Conservation (phyloP, 37 sponge, comb jelly and placozoan genomes). For the Chondrosia reniformis region DNA sequence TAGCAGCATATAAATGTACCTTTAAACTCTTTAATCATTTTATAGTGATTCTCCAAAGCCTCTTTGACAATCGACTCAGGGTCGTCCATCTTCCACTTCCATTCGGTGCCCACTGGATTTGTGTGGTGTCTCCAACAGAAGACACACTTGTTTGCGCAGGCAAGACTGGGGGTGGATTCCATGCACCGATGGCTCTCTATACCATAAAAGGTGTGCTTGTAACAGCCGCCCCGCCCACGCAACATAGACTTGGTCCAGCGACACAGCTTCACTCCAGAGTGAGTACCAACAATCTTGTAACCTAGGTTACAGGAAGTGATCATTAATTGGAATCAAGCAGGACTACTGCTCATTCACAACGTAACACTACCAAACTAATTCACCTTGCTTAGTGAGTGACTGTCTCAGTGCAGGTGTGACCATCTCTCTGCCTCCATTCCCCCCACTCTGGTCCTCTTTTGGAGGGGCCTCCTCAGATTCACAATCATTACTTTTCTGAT, state of each 20-base stretch:
- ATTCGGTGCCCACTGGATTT: slow-evolving; percentile 97
- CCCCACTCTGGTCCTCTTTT: neutral
- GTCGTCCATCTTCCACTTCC: slow-evolving; percentile 90
- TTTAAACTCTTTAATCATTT: slow-evolving; percentile 95
- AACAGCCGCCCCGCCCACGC: slow-evolving; percentile 94
- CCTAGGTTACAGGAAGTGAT: slow-evolving; percentile 38
- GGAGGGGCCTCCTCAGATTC: neutral
- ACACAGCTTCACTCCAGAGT: slow-evolving; percentile 96
- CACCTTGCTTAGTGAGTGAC: slow-evolving; percentile 90
- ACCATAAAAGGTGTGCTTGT: slow-evolving; percentile 97
- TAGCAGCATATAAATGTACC: too few relatives aligned
- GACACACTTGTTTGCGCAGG: slow-evolving; percentile 99
- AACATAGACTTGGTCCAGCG: slow-evolving; percentile 99
- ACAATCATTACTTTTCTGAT: slow-evolving; percentile 36
- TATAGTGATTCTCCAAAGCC: slow-evolving; percentile 84
- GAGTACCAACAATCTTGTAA: slow-evolving; percentile 82
- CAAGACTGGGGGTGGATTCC: slow-evolving; percentile 97
- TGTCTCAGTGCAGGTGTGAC: slow-evolving; percentile 82
- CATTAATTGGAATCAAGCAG: neutral
- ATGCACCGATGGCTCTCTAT: slow-evolving; percentile 98
- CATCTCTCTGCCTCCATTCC: slow-evolving; percentile 73
- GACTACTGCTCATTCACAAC: neutral
- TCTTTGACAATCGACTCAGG: slow-evolving; percentile 73
- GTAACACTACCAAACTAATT: neutral
- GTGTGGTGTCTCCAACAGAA: slow-evolving; percentile 97